These are phyloP conservation scores for Diplolepis rosae DNA, from an alignment of 2,888 invertebrate species.

Conservation along the genomic window DNA sequence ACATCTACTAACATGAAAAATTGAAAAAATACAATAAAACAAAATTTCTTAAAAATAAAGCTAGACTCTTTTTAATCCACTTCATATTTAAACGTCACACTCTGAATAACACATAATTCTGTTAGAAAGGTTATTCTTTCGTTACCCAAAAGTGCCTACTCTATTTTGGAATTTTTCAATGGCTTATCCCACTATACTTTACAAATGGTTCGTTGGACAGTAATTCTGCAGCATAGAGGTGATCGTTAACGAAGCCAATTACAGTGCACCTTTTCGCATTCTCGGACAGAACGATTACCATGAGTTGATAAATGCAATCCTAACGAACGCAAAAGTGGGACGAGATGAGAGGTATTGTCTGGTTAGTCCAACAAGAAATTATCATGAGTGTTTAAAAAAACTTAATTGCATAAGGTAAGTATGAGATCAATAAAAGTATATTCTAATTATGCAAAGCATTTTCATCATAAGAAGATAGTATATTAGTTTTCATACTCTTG, in stretches of 20 bases:
- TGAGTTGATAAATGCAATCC: conserved; percentile 32
- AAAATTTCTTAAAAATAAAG: too few species aligned
- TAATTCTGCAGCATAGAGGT: conserved; percentile 16
- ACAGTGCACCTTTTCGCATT: conserved; percentile 29
- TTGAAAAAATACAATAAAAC: too few species aligned
- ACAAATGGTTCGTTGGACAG: conserved; percentile 27
- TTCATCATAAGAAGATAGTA: not conserved
- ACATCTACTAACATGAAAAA: too few species aligned
- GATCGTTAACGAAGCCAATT: conserved; percentile 49
- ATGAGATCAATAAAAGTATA: not conserved
- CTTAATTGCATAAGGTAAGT: conserved; percentile 39
- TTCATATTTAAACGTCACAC: too few species aligned
- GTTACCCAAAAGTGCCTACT: not conserved
- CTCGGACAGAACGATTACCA: conserved; percentile 16
- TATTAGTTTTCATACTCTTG: not conserved
- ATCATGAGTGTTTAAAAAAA: conserved; percentile 49
- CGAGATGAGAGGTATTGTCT: conserved; percentile 28
- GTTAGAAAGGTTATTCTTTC: not conserved
- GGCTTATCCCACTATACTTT: not conserved
- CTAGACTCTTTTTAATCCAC: too few species aligned
- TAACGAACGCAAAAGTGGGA: conserved; percentile 12
- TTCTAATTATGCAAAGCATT: not conserved
- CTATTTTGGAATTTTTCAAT: conserved; percentile 25
- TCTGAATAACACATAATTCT: not conserved
- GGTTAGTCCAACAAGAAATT: conserved; percentile 39